Evolutionary conservation across 2,797 vertebrate species (phyloP).

Genomic region (Hemibagrus guttatus): DNA sequence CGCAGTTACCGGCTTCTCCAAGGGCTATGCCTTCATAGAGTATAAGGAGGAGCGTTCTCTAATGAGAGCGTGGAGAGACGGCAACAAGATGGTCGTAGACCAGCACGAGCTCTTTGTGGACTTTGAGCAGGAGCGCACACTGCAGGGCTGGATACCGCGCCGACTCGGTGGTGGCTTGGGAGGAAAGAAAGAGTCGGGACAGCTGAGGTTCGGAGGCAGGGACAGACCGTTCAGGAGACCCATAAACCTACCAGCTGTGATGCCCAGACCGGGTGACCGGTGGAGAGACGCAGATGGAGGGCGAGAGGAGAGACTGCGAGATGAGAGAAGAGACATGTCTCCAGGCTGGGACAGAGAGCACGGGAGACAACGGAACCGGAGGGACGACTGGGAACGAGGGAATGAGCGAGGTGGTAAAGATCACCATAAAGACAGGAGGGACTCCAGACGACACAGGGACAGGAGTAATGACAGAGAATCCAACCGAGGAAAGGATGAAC

Average conservation of each 20-base stretch:
- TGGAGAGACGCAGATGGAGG: constrained; percentile 65
- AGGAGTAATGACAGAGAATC: constrained; percentile 58
- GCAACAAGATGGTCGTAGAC: constrained; percentile 89
- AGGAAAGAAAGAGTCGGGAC: constrained; percentile 95
- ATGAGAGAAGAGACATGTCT: constrained; percentile 62
- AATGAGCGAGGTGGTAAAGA: constrained; percentile 65
- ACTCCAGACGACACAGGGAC: constrained; percentile 67
- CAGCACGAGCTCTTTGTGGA: constrained; percentile 93
- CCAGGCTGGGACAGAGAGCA: constrained; percentile 67
- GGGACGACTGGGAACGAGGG: constrained; percentile 73
- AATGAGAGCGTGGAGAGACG: constrained; percentile 85
- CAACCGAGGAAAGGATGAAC: constrained; percentile 43
- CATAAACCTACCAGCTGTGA: constrained; percentile 80
- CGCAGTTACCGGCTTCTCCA: constrained; percentile 90
- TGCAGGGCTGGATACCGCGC: constrained; percentile 92
- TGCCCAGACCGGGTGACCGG: constrained; percentile 50
- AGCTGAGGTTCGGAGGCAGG: constrained; percentile 92
- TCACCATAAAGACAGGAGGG: constrained; percentile 67
- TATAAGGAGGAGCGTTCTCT: constrained; percentile 90
- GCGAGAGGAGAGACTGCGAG: constrained; percentile 67
- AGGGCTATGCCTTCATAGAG: constrained; percentile 90
- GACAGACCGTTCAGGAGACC: constrained; percentile 95
- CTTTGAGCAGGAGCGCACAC: constrained; percentile 88
- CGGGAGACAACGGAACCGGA: constrained; percentile 73
- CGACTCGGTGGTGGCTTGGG: constrained; percentile 91